A percentile compares a stretch with the other conserved stretches of the same genome.
Evolutionary conservation across 2,888 invertebrate genomes (phyloP).

Genomic region (Hydrotaea diabolus): DNA sequence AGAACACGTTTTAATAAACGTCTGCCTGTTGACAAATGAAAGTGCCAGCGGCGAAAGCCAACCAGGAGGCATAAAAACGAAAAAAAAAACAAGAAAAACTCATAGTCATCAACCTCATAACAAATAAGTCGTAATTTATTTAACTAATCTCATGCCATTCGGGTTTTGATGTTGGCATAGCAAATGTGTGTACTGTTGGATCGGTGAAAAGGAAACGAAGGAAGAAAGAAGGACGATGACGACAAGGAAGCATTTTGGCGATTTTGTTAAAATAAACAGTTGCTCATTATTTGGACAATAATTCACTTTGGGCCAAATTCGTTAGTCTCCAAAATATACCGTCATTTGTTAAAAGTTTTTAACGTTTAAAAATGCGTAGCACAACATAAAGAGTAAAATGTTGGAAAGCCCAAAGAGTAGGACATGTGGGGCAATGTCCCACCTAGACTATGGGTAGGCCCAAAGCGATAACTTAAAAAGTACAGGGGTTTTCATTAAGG

Average conservation of each 20-base stretch:
- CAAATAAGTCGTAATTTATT: slow-evolving; percentile 57
- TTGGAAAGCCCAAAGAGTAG: too few species aligned
- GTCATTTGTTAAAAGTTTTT: not conserved
- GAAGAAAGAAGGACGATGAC: too few species aligned
- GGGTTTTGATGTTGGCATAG: not conserved
- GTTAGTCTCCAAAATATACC: not conserved
- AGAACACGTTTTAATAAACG: slow-evolving; percentile 30
- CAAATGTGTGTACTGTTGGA: too few species aligned
- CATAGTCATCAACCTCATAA: slow-evolving; percentile 43
- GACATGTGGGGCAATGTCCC: too few species aligned
- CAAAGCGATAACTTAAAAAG: too few species aligned
- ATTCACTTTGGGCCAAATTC: not conserved
- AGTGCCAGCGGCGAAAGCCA: slow-evolving; percentile 24
- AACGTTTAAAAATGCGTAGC: not conserved
- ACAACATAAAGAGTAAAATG: not conserved
- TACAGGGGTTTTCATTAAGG: too few species aligned
- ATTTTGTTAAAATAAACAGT: slow-evolving; percentile 7
- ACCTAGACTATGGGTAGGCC: too few species aligned
- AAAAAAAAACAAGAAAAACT: not conserved
- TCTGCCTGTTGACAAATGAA: slow-evolving; percentile 53
- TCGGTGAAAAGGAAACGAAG: too few species aligned
- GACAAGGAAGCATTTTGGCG: not conserved
- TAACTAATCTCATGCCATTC: slow-evolving; percentile 47
- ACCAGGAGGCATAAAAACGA: not conserved
- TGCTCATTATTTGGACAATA: not conserved